Evolutionary conservation across 1,140 invertebrate genomes (phyloP).

Genomic region (Magallana ariakensis): DNA sequence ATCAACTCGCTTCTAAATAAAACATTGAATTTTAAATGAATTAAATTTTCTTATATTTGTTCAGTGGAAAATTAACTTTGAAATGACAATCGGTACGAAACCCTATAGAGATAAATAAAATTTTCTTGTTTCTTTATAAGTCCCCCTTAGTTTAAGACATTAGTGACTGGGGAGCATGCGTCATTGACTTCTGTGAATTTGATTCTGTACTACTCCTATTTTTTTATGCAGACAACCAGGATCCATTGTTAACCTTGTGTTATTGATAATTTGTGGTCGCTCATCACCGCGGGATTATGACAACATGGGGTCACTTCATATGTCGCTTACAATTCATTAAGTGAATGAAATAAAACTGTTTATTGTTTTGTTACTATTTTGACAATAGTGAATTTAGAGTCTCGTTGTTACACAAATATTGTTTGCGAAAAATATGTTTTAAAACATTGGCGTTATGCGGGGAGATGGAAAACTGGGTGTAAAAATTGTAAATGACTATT

Average conservation of each 20-base stretch:
- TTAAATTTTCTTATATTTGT: not conserved
- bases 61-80: not conserved
- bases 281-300: not conserved
- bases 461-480: no score
- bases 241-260: not conserved
- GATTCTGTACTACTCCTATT: not conserved
- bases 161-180: not conserved
- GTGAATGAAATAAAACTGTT: no score
- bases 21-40: not conserved
- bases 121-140: not conserved
- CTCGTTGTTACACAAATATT: no score
- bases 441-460: no score
- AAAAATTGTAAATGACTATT: no score
- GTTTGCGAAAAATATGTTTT: no score
- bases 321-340: no score
- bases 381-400: no score
- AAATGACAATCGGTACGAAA: not conserved
- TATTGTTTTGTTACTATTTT: no score
- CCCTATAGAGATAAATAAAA: not conserved
- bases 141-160: not conserved
- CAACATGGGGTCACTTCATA: not conserved
- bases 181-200: not conserved
- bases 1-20: not conserved
- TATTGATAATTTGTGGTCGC: not conserved
- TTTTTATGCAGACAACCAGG: not conserved